Base-by-base conservation (phyloP, 2,888 invertebrate genomes). In the Darwinula stevensoni region DNA sequence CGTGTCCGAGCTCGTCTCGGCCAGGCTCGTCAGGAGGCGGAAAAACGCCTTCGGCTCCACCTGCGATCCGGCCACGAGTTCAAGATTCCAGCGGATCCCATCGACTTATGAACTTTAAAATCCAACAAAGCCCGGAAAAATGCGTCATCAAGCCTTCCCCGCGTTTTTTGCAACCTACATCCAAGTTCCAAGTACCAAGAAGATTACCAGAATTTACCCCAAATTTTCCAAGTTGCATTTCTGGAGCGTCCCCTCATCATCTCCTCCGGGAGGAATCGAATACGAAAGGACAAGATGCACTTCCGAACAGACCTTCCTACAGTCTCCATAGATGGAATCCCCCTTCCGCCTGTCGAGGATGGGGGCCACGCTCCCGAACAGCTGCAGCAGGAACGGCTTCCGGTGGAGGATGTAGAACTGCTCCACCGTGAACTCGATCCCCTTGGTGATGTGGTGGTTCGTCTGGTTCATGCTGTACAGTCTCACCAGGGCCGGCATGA, bases 401-500 rank as follows among this genome's bases (percentile, higher is more conserved):
- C 97, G 63, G 48, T 99, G 97, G 50, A 99, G 65, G 35, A 94
- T 61, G 52, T 94, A 99, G 53, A 99, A 94, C 48, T 97, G 94
- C 46, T 91, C 86, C 11, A 91, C 91, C 0, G 88, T 82, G 49
- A 91, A 97, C 49, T 97, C 91, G 33, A 97, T 78, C 0, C 91
- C 86, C 0, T 82, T 73, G 4, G 80, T 82, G 2, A 97, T 74
- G 14, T 91, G 57, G 46, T 74, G 74, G 52, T 99, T 97, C 0
- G 88, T 86, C 56, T 91, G 94, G 52, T 91, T 86, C 45, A 86
- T 82, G 3, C 88, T 84, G 53, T 97, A 99, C 34, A 94, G 73
- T 56, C 88, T 76, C 30, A 97, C 56, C 16, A 99, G 54, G 0
- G 94, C 88, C 14, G 97, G 97, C 78, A 97, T 91, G 40, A 99